Evolutionary conservation across 1,140 invertebrate species (phyloP), one percentile per base, ranked within the genome.

Genomic region (Bilobella aurantiaca): DNA sequence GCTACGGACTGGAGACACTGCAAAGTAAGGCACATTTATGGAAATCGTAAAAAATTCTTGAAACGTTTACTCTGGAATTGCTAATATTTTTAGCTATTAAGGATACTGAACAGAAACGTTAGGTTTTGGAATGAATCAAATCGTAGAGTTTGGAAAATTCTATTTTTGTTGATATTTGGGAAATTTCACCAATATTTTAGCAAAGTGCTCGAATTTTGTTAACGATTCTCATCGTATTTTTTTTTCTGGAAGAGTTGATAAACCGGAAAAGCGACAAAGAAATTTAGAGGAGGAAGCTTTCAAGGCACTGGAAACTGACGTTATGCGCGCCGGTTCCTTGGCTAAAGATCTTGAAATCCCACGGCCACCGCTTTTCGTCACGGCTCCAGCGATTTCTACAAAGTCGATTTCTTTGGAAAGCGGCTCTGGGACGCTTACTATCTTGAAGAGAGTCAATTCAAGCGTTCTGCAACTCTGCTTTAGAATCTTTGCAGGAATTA

Each of bases 311-410:
- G 70, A 66, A 5, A 21, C n/a, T 18, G 70, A 72, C 56, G 65
- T 69, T 0, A 47, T 30, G 0, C 34, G 70, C 1, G 63, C 70
- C 3, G 31, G 29, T 25, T 46, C 32, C 12, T 46, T 72, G 27
- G 62, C 67, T 16, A 69, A 62, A 21, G 67, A 72, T 49, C 56
- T 72, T 18, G 65, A 60, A 12, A 67, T 69, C 25, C 28, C 31
- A 0, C 34, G 37, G 18, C 64, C 67, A 2, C 70, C 70, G 1
- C 47, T 72, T 1, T 37, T 47, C 12, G 34, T 72, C 16, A 14
- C 62, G 12, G 30, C 70, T 5, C 70, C 70, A 5, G 14, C 23
- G 12, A 8, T 14, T n/a, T n/a, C n/a, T n/a, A n/a, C n/a, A n/a
- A n/a, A n/a, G n/a, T n/a, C n/a, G n/a, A 58, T 29, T 30, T 29